phyloP scores from a whole-genome alignment of 2,113 vertebrate genomes.

The Brienomyrus brachyistius region DNA sequence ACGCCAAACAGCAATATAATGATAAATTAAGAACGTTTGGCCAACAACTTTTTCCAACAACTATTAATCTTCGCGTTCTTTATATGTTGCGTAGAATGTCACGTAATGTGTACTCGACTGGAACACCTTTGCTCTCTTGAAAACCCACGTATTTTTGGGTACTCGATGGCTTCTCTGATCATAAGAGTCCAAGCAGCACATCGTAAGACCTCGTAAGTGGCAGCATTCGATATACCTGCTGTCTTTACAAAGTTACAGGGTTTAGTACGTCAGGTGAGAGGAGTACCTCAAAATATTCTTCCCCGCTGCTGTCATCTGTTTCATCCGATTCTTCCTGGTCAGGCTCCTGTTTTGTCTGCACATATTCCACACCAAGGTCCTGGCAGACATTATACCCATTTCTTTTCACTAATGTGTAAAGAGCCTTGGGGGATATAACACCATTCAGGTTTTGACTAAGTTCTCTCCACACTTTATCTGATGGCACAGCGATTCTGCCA shows the following conservation, averaged over 20 bases:
- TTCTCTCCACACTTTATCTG: neutral
- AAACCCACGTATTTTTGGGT: neutral
- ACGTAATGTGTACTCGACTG: neutral
- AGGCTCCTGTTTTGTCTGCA: neutral
- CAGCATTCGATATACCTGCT: neutral
- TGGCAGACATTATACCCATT: neutral
- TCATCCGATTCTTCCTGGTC: neutral
- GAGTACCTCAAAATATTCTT: conserved; percentile 1
- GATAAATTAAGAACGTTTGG: neutral
- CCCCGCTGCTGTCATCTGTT: neutral
- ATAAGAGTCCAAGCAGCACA: neutral
- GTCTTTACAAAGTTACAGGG: neutral
- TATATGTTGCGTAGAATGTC: neutral
- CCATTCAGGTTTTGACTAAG: conserved; percentile 1
- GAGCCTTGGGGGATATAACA: conserved; percentile 7
- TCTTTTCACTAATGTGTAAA: conserved; percentile 13
- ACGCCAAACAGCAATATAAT: neutral
- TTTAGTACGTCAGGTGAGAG: neutral
- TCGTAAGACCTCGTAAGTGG: neutral
- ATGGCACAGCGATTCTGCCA: conserved; percentile 3
- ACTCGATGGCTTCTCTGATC: neutral
- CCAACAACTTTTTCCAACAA: neutral
- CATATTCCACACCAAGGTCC: neutral
- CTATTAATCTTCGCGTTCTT: neutral
- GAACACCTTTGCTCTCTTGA: conserved; percentile 8